Evolutionary conservation across 1,140 invertebrate species (phyloP).

Genomic region (Psix sp.): DNA sequence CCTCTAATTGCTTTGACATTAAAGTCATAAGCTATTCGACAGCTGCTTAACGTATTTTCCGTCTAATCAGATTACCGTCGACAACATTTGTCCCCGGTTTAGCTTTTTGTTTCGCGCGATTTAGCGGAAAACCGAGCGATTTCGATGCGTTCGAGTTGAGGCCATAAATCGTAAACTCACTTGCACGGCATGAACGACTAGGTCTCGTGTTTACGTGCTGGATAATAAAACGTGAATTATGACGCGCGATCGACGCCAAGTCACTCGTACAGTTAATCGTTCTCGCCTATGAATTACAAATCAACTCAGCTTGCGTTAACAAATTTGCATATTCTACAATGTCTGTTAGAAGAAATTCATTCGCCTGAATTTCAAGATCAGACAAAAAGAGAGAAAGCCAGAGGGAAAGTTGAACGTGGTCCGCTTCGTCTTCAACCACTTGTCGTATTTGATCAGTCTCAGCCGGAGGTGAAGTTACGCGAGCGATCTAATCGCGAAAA

Average conservation of each 20-base stretch:
- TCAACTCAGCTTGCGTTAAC: no score
- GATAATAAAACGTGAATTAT: constrained; percentile 47
- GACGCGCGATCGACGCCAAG: constrained; percentile 17
- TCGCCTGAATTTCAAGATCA: background rate
- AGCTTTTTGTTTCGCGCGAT: no score
- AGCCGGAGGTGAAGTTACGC: constrained; percentile 10
- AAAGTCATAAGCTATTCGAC: constrained; percentile 29
- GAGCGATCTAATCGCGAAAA: constrained; percentile 35
- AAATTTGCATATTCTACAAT: background rate
- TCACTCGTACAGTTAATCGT: constrained; percentile 22
- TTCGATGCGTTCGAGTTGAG: constrained; percentile 9
- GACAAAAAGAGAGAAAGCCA: background rate
- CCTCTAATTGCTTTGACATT: constrained; percentile 51
- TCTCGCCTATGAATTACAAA: constrained; percentile 35
- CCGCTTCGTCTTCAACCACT: background rate
- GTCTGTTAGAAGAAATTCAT: no score
- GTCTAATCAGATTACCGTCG: no score
- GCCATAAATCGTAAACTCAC: constrained; percentile 31
- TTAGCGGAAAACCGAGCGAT: no score
- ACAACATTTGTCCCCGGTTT: no score
- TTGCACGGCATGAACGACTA: constrained; percentile 28
- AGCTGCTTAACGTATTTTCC: constrained; percentile 34
- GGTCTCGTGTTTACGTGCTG: constrained; percentile 18
- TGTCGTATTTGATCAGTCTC: background rate
- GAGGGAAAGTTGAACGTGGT: background rate